Evolutionary conservation across 2,888 invertebrate species (phyloP).

Genomic region (Zele albiditarsus): DNA sequence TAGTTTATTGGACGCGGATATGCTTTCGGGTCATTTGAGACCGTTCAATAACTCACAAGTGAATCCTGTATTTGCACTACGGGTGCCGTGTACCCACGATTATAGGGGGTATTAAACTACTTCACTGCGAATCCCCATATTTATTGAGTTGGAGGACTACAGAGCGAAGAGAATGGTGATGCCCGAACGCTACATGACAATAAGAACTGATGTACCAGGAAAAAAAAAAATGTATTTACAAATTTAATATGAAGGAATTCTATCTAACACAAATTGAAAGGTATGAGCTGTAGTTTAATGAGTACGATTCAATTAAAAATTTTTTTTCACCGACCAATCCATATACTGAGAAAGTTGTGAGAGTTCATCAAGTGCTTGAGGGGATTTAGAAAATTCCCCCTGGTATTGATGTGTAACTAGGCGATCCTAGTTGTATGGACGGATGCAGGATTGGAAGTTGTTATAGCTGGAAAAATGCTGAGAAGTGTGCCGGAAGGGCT

Average conservation of each 20-base stretch:
- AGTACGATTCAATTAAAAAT: neutral
- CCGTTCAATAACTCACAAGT: slow-evolving; percentile 53
- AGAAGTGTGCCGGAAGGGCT: slow-evolving; percentile 25
- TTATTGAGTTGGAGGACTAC: slow-evolving; percentile 23
- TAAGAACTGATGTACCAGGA: no score
- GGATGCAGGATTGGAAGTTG: neutral
- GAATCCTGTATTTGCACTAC: slow-evolving; percentile 25
- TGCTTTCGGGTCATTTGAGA: slow-evolving; percentile 51
- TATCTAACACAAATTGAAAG: neutral
- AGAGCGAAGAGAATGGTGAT: neutral
- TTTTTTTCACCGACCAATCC: neutral
- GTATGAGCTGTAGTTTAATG: neutral
- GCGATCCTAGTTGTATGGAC: neutral
- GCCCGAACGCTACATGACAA: neutral
- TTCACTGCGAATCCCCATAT: slow-evolving; percentile 37
- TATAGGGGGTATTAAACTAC: slow-evolving; percentile 43
- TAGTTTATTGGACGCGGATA: slow-evolving; percentile 51
- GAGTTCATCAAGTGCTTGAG: slow-evolving; percentile 10
- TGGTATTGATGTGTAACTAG: neutral
- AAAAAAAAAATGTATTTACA: no score
- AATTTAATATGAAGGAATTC: no score
- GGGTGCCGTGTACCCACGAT: slow-evolving; percentile 35
- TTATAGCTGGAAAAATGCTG: slow-evolving; percentile 13
- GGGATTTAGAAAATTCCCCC: neutral
- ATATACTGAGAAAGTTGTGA: neutral